Conservation (phyloP, 2,888 invertebrate species). For the Epicampocera succincta region DNA sequence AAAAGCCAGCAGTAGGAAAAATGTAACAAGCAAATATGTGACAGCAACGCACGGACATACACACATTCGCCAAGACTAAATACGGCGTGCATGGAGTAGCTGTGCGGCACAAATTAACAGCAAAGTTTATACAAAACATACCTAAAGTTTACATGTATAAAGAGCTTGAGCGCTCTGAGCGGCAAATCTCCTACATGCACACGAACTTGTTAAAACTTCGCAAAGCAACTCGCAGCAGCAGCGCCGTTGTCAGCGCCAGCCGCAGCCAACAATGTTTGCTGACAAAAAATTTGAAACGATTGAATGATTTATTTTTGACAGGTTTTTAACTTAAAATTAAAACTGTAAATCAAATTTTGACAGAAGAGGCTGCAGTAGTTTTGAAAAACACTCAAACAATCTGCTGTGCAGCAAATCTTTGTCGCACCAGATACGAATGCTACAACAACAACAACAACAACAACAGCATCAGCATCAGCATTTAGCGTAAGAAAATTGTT, state of each 20-base stretch:
- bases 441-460: conserved; percentile 31
- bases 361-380: conserved; percentile 70
- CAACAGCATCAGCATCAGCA: too few species aligned
- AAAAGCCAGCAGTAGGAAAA: conserved; percentile 5
- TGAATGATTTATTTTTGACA: conserved; percentile 81
- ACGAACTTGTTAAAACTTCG: neutral
- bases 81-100: conserved; percentile 15
- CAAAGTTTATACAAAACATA: conserved; percentile 9
- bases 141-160: neutral
- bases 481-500: conserved; percentile 55
- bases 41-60: conserved; percentile 26
- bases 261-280: conserved; percentile 67
- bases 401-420: neutral
- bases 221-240: conserved; percentile 42
- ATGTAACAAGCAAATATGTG: conserved; percentile 46
- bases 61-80: conserved; percentile 13
- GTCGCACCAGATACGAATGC: neutral
- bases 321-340: conserved; percentile 81
- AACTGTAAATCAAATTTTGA: conserved; percentile 80
- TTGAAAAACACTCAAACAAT: neutral
- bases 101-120: conserved; percentile 47
- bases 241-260: conserved; percentile 34
- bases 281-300: conserved; percentile 72
- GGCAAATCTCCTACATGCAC: neutral
- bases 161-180: conserved; percentile 44